phyloP scores from a whole-genome alignment of 1,140 invertebrate species.

The Tetragonula clypearis region DNA sequence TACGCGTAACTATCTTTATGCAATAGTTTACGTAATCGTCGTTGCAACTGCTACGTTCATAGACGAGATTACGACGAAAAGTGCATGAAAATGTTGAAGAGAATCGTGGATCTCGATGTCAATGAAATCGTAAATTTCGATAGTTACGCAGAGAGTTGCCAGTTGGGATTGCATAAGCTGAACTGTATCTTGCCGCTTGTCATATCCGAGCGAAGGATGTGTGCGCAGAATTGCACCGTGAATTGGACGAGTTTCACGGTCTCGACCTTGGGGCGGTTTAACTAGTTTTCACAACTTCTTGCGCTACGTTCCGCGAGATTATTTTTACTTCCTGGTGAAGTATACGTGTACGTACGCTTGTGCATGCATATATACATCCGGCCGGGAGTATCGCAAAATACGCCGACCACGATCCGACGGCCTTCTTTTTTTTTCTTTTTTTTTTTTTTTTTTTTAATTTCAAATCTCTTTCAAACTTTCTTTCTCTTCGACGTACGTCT shows the following conservation, averaged over 20 bases:
- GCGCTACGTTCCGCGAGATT: constrained; percentile 57
- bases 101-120: background rate
- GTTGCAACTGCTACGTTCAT: background rate
- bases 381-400: constrained; percentile 44
- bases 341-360: constrained; percentile 15
- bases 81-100: background rate
- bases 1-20: background rate
- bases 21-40: background rate
- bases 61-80: background rate
- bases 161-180: constrained; percentile 37
- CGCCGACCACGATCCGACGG: background rate
- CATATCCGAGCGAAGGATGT: constrained; percentile 55
- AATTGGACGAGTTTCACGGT: constrained; percentile 70
- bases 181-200: constrained; percentile 39
- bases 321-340: constrained; percentile 60
- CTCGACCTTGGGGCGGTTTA: constrained; percentile 70
- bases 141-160: constrained; percentile 16
- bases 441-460: constrained; percentile 1
- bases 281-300: constrained; percentile 69
- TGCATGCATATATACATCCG: background rate
- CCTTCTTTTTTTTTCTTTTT: no score
- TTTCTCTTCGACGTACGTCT: background rate
- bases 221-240: constrained; percentile 63
- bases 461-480: background rate
- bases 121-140: constrained; percentile 21